Conservation (phyloP, 2,888 invertebrate species). For the Cyrtodaria siliqua region DNA sequence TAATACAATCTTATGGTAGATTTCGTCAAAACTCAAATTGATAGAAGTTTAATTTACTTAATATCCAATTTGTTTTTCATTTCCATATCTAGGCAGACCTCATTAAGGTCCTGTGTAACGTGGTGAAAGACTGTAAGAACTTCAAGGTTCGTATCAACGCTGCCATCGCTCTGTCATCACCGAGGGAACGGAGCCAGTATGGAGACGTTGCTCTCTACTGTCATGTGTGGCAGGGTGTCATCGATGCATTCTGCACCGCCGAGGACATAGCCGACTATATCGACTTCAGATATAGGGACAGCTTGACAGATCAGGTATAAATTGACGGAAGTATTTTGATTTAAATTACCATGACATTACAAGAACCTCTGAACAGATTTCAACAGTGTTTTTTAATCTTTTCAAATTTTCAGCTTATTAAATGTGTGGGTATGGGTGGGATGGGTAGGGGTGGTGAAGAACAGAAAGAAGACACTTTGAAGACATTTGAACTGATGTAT, state of each 20-base stretch:
- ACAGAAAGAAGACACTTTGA: no score
- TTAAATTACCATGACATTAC: no score
- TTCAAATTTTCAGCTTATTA: no score
- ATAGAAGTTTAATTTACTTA: no score
- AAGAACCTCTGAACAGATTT: no score
- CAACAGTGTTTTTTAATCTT: no score
- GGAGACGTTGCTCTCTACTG: constrained; percentile 88
- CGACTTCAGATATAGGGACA: constrained; percentile 94
- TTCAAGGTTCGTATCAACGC: constrained; percentile 97
- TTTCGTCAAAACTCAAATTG: no score
- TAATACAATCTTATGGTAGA: no score
- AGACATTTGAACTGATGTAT: no score
- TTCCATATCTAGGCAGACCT: constrained; percentile 88
- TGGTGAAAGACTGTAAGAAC: constrained; percentile 92
- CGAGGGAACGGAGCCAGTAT: constrained; percentile 90
- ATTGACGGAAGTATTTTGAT: no score
- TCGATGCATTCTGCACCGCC: constrained; percentile 92
- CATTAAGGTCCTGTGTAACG: constrained; percentile 89
- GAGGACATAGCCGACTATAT: constrained; percentile 92
- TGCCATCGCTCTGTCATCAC: constrained; percentile 90
- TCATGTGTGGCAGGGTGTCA: constrained; percentile 90
- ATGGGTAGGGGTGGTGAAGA: no score
- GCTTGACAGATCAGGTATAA: constrained; percentile 91
- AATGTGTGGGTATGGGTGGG: no score
- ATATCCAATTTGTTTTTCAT: not conserved